Conservation (phyloP, 2,888 invertebrate genomes). For the Ganaspis brasiliensis region DNA sequence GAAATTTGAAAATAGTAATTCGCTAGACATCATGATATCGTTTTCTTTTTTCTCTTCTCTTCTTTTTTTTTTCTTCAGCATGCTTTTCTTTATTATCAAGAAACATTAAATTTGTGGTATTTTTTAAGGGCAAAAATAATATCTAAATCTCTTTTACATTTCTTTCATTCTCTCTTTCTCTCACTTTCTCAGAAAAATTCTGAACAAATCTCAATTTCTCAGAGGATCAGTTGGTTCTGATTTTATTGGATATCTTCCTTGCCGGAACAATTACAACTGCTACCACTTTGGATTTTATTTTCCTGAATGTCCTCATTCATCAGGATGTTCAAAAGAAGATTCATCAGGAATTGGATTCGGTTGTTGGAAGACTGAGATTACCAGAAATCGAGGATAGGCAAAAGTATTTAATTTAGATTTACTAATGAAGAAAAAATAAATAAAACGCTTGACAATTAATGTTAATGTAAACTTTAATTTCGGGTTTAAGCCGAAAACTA, state of each 20-base stretch:
- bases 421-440: too few relatives aligned
- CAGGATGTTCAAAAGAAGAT: constrained; percentile 84
- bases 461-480: constrained; percentile 31
- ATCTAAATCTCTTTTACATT: too few relatives aligned
- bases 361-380: constrained; percentile 78
- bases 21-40: too few relatives aligned
- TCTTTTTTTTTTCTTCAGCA: too few relatives aligned
- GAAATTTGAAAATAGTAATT: too few relatives aligned
- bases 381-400: constrained; percentile 81
- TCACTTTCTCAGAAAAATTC: constrained; percentile 22
- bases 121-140: neutral
- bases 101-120: constrained; percentile 4
- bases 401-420: constrained; percentile 75
- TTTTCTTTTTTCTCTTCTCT: too few relatives aligned
- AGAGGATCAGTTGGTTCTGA: constrained; percentile 85
- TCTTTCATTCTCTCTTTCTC: neutral
- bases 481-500: too few relatives aligned
- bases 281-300: constrained; percentile 84
- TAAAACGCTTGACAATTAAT: constrained; percentile 36
- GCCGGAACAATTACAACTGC: constrained; percentile 86
- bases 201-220: constrained; percentile 68
- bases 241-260: constrained; percentile 86
- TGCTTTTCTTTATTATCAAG: too few relatives aligned
- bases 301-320: constrained; percentile 83
- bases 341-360: constrained; percentile 82